Evolutionary conservation across 2,113 vertebrate genomes (phyloP), one percentile per base, ranked within the genome.

Genomic region (Xiphophorus couchianus): DNA sequence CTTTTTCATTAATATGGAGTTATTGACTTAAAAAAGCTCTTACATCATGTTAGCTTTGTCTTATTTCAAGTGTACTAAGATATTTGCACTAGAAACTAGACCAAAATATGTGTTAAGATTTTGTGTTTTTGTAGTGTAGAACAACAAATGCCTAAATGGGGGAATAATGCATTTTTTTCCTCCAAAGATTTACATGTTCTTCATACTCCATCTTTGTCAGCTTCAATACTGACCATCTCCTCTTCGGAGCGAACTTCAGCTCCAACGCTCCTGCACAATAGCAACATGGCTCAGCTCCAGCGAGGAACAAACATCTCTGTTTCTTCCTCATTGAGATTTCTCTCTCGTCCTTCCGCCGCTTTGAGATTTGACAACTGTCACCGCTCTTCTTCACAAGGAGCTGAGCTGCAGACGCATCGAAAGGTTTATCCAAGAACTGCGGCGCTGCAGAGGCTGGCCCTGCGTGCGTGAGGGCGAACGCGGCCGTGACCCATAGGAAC

Each of bases 361-460:
- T 80, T 69, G 85, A 88, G 78, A 80, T 85, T 84, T 88, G 75
- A 90, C 84, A 88, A 88, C 73, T 71, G 72, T 72, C 66, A 48
- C 28, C 0, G 64, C 72, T 66, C 66, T 66, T 84, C 74, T 74
- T 84, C 84, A 65, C 77, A 29, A 82, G 76, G 63, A 77, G 81
- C 28, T 3, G 73, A 60, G 69, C n/a, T 28, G 37, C 88, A 90
- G 89, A 88, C 89, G 88, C 80, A 76, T 82, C 14, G 75, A 80
- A 74, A 83, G 63, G 70, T 78, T 80, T 65, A 22, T 37, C 62
- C 48, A 25, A 67, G 76, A 77, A 81, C 6, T 19, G 70, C 28
- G 77, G 66, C 77, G 77, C 76, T n/a, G 51, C 51, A 58, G 70
- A 76, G 68, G 69, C 63, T 37, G 69, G 30, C 60, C 42, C 10